Conservation (phyloP, 2,888 invertebrate genomes). For the Strigamia maritima region DNA sequence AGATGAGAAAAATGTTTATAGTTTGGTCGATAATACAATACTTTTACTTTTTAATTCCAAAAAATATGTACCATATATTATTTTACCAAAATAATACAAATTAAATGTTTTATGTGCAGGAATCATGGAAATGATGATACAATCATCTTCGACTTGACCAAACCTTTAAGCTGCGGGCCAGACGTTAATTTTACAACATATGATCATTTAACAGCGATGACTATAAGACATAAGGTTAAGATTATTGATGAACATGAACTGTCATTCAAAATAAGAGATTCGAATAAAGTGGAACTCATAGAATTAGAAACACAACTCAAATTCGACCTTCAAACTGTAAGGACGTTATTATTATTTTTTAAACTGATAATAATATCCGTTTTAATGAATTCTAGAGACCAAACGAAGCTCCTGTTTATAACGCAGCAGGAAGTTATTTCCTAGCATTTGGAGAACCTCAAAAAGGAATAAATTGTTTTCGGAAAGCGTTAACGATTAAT, state of each 20-base stretch:
- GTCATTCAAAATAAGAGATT: not conserved
- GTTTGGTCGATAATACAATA: not conserved
- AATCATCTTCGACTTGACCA: not conserved
- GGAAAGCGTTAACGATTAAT: conserved; percentile 76
- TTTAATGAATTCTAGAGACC: conserved; percentile 60
- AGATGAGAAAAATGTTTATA: too few relatives aligned
- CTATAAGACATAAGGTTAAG: conserved; percentile 76
- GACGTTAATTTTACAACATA: conserved; percentile 84
- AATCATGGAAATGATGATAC: not conserved
- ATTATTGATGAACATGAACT: conserved; percentile 71
- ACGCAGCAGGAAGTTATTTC: conserved; percentile 90
- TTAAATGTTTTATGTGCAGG: not conserved
- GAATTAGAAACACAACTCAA: not conserved
- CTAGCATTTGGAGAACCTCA: conserved; percentile 82
- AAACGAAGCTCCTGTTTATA: conserved; percentile 77
- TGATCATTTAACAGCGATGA: conserved; percentile 80
- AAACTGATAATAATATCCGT: not conserved
- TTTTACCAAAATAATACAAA: too few relatives aligned
- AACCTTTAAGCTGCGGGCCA: conserved; percentile 70
- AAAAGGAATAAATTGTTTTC: conserved; percentile 83
- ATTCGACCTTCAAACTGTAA: not conserved
- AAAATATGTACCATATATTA: too few relatives aligned
- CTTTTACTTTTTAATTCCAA: too few relatives aligned
- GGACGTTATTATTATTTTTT: not conserved
- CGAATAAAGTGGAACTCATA: not conserved